Conservation (phyloP, 2,113 vertebrate species). For the Ondatra zibethicus region DNA sequence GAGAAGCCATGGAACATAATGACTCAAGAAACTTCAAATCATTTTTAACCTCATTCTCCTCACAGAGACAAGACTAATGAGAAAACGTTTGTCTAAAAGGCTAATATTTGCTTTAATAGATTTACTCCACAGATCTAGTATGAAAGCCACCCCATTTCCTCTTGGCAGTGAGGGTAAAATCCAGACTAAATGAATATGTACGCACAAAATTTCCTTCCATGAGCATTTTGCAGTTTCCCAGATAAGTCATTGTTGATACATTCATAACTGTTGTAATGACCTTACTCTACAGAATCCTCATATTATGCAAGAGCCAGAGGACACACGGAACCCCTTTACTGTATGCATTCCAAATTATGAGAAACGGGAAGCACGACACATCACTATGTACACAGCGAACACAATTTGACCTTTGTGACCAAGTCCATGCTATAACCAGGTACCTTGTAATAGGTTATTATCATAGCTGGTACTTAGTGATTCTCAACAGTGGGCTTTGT, state of each 20-base stretch:
- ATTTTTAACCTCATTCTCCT: conserved; percentile 81
- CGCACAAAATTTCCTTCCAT: conserved; percentile 59
- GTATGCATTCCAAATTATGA: conserved; percentile 38
- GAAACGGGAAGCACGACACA: neutral
- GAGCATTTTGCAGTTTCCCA: conserved; percentile 73
- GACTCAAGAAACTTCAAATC: conserved; percentile 79
- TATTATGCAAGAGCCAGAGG: conserved; percentile 51
- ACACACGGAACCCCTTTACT: neutral
- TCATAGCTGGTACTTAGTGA: conserved; percentile 52
- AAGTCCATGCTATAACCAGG: conserved; percentile 53
- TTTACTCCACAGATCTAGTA: conserved; percentile 79
- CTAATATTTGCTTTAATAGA: conserved; percentile 84
- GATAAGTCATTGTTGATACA: conserved; percentile 46
- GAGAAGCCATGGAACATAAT: conserved; percentile 78
- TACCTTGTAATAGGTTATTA: conserved; percentile 59
- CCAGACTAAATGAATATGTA: conserved; percentile 72
- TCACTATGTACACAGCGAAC: conserved; percentile 52
- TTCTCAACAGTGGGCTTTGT: conserved; percentile 63
- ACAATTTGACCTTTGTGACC: conserved; percentile 53
- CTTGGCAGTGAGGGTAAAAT: conserved; percentile 58
- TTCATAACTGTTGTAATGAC: conserved; percentile 70
- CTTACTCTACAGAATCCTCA: conserved; percentile 31
- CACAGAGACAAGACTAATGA: conserved; percentile 77
- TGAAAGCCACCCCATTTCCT: conserved; percentile 42
- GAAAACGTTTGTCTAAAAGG: conserved; percentile 82